phyloP scores from a whole-genome alignment of 1,140 invertebrate species.

The Maniola jurtina region DNA sequence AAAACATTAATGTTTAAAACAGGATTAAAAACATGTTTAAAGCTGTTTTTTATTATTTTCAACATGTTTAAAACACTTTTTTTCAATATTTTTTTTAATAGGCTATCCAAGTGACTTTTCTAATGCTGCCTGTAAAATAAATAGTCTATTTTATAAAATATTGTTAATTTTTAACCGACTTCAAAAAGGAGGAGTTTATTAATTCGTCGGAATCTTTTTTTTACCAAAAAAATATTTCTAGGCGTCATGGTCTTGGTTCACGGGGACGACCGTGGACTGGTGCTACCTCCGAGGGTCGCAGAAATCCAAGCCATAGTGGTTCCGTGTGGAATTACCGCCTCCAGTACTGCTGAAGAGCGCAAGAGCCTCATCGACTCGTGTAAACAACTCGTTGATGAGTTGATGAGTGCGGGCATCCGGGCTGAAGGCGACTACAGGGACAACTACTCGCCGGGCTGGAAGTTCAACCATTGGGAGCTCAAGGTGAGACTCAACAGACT shows the following conservation, averaged over 20 bases:
- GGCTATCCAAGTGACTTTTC: no score
- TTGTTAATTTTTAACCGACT: no score
- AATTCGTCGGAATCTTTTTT: not conserved
- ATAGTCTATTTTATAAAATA: no score
- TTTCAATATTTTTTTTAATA: no score
- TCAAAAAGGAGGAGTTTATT: no score
- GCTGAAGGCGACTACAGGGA: constrained; percentile 93
- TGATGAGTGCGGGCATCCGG: constrained; percentile 82
- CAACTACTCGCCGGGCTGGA: constrained; percentile 99
- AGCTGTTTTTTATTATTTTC: no score
- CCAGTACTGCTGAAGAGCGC: constrained; percentile 85
- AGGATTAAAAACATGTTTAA: no score
- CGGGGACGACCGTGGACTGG: constrained; percentile 97
- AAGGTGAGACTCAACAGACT: constrained; percentile 81
- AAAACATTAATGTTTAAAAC: no score
- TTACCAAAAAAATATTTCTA: constrained; percentile 40
- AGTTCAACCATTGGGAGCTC: constrained; percentile 99
- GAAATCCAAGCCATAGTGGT: constrained; percentile 92
- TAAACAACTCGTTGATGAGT: constrained; percentile 81
- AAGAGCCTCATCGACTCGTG: constrained; percentile 87
- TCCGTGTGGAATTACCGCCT: constrained; percentile 96
- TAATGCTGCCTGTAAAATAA: no score
- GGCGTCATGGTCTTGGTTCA: constrained; percentile 98
- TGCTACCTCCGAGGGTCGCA: constrained; percentile 96
- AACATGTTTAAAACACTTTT: no score